phyloP scores from a whole-genome alignment of 2,113 vertebrate genomes.

The Euleptes europaea region DNA sequence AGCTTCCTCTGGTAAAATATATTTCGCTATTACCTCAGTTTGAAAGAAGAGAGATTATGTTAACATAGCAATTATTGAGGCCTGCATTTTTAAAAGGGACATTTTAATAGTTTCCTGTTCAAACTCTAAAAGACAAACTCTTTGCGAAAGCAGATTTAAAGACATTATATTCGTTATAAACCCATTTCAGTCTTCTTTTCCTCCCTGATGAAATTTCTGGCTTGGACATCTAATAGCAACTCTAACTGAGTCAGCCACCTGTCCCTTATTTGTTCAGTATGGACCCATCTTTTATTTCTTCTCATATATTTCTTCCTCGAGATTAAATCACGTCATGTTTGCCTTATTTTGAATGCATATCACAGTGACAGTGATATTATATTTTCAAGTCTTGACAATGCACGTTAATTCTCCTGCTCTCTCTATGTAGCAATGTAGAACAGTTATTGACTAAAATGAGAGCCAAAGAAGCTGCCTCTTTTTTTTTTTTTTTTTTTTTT shows the following conservation, averaged over 20 bases:
- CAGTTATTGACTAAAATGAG: background rate
- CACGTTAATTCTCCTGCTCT: background rate
- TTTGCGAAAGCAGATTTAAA: conserved; percentile 24
- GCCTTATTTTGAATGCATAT: conserved; percentile 41
- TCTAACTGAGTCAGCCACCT: conserved; percentile 26
- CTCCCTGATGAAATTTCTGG: conserved; percentile 15
- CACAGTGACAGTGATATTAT: background rate
- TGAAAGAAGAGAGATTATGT: background rate
- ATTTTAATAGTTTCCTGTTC: conserved; percentile 44
- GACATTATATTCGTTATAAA: background rate
- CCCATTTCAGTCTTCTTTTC: background rate
- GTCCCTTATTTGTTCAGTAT: conserved; percentile 5
- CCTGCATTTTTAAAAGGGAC: conserved; percentile 1
- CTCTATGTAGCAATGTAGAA: background rate
- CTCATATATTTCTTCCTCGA: conserved; percentile 16
- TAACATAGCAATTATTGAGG: conserved; percentile 43
- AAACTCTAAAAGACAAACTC: conserved; percentile 18
- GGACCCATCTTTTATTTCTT: conserved; percentile 39
- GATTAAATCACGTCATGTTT: conserved; percentile 15
- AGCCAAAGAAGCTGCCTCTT: background rate
- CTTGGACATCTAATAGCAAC: conserved; percentile 18
- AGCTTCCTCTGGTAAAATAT: conserved; percentile 11
- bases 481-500: background rate
- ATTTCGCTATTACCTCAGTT: conserved; percentile 30
- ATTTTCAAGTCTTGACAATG: conserved; percentile 5